Evolutionary conservation across 2,797 vertebrate species (phyloP).

Genomic region (Peromyscus melanophrys): DNA sequence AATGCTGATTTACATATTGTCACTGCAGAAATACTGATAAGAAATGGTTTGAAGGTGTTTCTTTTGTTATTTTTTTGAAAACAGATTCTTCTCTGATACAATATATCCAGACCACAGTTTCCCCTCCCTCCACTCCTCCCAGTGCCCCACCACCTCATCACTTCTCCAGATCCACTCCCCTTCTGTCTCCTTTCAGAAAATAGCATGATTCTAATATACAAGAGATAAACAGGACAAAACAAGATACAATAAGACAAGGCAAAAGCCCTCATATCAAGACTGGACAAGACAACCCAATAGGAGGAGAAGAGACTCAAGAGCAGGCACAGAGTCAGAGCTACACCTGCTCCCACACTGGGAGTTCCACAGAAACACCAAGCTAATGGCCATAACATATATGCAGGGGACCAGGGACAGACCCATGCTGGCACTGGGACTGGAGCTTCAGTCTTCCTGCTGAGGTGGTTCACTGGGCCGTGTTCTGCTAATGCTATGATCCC

Average conservation of each 20-base stretch:
- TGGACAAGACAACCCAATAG: background rate
- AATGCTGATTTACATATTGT: background rate
- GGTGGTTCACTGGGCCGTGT: background rate
- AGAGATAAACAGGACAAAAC: background rate
- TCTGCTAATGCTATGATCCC: background rate
- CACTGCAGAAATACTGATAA: background rate
- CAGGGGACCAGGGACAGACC: background rate
- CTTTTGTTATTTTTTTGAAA: background rate
- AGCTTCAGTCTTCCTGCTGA: too few species aligned
- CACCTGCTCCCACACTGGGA: background rate
- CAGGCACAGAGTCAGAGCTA: background rate
- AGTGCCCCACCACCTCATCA: too few species aligned
- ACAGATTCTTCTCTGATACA: background rate
- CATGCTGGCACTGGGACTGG: too few species aligned
- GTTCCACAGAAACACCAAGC: background rate
- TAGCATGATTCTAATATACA: fast-evolving
- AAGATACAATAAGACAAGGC: background rate
- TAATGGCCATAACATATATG: background rate
- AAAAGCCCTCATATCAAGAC: too few species aligned
- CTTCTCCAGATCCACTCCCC: background rate
- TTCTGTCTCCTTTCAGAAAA: background rate
- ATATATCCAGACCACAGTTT: background rate
- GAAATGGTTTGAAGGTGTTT: background rate
- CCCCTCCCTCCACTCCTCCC: too few species aligned
- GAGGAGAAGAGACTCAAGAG: too few species aligned